phyloP scores from a whole-genome alignment of 2,113 vertebrate genomes.

The Puntigrus tetrazona region DNA sequence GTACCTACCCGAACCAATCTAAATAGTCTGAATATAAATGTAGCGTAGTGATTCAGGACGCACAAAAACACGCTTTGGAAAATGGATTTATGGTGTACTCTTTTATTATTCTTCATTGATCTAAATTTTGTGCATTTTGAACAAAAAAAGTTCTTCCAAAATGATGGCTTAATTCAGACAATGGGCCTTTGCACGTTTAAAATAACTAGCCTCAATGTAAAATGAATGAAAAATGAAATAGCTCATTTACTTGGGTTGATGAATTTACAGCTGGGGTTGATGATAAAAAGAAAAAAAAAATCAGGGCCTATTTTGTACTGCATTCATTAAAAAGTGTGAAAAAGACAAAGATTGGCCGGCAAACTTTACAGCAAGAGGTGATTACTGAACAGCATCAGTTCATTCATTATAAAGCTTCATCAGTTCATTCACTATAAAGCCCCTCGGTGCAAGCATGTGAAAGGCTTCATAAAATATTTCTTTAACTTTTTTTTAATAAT shows the following conservation, averaged over 20 bases:
- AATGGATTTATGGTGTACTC: no score
- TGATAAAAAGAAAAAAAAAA: background rate
- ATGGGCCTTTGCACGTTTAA: background rate
- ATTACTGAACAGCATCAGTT: conserved; percentile 7
- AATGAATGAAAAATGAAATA: background rate
- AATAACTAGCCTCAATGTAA: background rate
- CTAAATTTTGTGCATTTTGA: no score
- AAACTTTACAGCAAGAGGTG: background rate
- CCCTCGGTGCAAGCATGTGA: conserved; percentile 17
- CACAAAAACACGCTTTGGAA: no score
- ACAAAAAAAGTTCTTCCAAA: no score
- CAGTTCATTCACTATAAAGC: background rate
- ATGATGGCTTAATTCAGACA: background rate
- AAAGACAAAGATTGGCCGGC: background rate
- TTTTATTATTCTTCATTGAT: no score
- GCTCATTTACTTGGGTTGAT: background rate
- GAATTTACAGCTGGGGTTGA: background rate
- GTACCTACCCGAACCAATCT: no score
- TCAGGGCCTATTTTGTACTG: background rate
- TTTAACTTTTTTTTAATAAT: background rate
- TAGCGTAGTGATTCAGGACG: no score
- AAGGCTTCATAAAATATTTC: background rate
- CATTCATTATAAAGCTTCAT: conserved; percentile 18
- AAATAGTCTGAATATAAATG: no score
- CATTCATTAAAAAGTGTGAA: background rate